Conservation (phyloP, 2,113 vertebrate species). For the Varanus komodoensis region DNA sequence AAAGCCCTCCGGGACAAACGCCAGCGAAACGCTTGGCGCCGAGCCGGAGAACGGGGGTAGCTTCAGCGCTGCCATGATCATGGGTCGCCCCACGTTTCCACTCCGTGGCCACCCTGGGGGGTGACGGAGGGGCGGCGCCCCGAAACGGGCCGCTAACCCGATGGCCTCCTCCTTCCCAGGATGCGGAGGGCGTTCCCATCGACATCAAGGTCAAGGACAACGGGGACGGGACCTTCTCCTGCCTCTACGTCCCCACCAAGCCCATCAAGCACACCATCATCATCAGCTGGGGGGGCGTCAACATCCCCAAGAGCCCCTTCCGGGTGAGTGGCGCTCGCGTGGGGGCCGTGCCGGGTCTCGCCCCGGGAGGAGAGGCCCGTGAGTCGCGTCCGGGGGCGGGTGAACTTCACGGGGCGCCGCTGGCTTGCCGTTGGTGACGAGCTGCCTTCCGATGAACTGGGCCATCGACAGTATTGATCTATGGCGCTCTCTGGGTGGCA, state of each 20-base stretch:
- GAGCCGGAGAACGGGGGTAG: not conserved
- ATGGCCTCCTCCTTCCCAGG: constrained; percentile 70
- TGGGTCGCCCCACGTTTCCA: not conserved
- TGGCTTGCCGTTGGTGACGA: too few relatives aligned
- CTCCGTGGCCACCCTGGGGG: not conserved
- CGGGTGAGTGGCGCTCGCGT: constrained; percentile 77
- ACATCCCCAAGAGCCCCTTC: constrained; percentile 91
- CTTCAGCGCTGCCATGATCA: too few relatives aligned
- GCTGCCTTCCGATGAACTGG: too few relatives aligned
- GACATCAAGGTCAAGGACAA: constrained; percentile 92
- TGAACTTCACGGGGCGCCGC: too few relatives aligned
- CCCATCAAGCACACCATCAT: constrained; percentile 96
- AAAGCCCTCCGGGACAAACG: too few relatives aligned
- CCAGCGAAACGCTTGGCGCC: too few relatives aligned
- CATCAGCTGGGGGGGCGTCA: constrained; percentile 91
- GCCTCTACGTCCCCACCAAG: constrained; percentile 91
- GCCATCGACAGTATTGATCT: too few relatives aligned
- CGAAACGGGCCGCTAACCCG: not conserved
- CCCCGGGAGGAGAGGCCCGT: too few relatives aligned
- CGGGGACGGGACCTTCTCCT: constrained; percentile 87
- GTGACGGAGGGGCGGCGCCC: not conserved
- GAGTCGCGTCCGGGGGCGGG: too few relatives aligned
- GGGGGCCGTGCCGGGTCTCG: too few relatives aligned
- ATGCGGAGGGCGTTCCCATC: constrained; percentile 90
- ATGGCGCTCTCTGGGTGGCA: too few relatives aligned